Conservation (phyloP, 2,113 vertebrate genomes). For the Lycocorax pyrrhopterus region DNA sequence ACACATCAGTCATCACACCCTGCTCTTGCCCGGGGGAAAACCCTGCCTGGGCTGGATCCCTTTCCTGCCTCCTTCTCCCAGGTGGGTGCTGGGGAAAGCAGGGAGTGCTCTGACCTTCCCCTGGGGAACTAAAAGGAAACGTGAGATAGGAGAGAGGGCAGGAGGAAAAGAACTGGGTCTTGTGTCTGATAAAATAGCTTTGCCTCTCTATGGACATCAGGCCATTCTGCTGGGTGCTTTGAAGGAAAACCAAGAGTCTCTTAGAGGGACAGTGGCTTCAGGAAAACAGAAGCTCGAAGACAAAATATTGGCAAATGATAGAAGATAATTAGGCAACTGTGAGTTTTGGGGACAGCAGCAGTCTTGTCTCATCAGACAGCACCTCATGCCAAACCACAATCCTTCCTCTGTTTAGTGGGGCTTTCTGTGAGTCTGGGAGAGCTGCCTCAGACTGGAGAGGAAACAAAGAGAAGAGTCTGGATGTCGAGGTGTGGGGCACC, state of each 20-base stretch:
- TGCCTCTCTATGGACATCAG: not conserved
- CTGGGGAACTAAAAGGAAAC: not conserved
- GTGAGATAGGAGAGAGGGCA: not conserved
- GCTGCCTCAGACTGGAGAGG: not conserved
- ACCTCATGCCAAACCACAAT: not conserved
- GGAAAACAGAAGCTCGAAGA: not conserved
- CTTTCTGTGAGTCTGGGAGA: not conserved
- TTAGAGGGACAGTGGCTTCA: not conserved
- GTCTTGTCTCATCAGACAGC: not conserved
- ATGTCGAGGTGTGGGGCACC: not conserved
- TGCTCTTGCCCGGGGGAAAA: not conserved
- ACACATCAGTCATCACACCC: not conserved
- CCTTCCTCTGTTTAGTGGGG: not conserved
- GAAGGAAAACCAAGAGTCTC: not conserved
- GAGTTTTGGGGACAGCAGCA: not conserved
- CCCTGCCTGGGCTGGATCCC: not conserved
- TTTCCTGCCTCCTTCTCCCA: not conserved
- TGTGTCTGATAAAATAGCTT: not conserved
- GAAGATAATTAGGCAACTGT: not conserved
- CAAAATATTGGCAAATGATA: not conserved
- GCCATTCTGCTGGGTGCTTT: rapidly evolving
- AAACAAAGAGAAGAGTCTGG: not conserved
- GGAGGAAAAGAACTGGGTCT: not conserved
- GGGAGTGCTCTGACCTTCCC: not conserved
- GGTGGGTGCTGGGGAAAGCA: not conserved